Base-by-base conservation (phyloP, 2,113 vertebrate species). In the Anhinga rufa region DNA sequence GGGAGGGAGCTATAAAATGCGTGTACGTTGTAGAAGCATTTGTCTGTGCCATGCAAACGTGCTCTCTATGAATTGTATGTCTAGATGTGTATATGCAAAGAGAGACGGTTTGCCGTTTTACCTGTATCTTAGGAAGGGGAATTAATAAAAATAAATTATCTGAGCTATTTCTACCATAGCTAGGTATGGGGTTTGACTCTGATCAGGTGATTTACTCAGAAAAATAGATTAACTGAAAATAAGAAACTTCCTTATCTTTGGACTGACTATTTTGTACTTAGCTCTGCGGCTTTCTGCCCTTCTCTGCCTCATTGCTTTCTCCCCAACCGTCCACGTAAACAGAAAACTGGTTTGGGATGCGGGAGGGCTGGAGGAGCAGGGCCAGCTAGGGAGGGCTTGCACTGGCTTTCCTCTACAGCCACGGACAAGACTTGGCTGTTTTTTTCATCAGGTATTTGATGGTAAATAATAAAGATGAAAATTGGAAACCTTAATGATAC, bases 51-150 rank as follows among this genome's bases (percentile, higher is more conserved):
- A 0, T 11, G 79, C 91, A 65, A 6, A 17, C 6, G 1, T 25
- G 34, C 46, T 48, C 28, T 2, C 69, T 11, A 14, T 12, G 4
- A 25, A 32, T 54, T 5, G 5, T 14, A 1, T 5, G 10, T 26
- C 48, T 20, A 9, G 55, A 3, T 69, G 13, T 16, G 12, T 14
- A 9, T 28, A 7, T 5, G 0, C 18, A 6, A 1, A 21, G 38
- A 24, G 64, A 51, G n/a, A 6, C 4, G 2, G 18, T 20, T 9
- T 62, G 42, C 46, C 3, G 3, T 5, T 51, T 32, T 42, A 17
- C 29, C 32, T 0, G 0, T 17, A 2, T 6, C 80, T 69, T 17
- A 34, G 29, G 52, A 46, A 61, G 49, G 31, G 38, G 17, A 71
- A 69, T 49, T 25, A 49, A 29, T 44, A 4, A 14, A 28, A 34